Percentiles rank a stretch among this genome's conserved stretches.
Conservation (phyloP, 1,140 invertebrate species). For the Pseudomyrmex gracilis region DNA sequence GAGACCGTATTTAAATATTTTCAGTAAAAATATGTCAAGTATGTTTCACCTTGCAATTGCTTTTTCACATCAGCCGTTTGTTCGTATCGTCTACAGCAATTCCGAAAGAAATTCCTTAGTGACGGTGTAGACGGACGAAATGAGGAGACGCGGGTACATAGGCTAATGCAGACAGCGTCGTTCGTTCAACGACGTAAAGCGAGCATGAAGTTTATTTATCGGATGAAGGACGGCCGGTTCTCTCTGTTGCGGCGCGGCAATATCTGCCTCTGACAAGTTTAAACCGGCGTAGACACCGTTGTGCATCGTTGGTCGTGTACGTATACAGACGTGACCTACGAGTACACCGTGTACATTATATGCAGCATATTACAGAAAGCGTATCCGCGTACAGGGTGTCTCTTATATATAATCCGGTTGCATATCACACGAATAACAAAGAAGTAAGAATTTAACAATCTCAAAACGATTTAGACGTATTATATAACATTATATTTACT, state of each 20-base stretch:
- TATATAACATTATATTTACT: not conserved
- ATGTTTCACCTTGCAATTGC: not conserved
- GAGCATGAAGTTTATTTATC: slow-evolving; percentile 58
- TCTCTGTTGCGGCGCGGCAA: slow-evolving; percentile 38
- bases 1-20: no score
- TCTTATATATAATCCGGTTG: not conserved
- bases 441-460: not conserved
- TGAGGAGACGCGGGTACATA: slow-evolving; percentile 38
- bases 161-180: slow-evolving; percentile 20
- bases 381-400: slow-evolving; percentile 27
- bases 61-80: not conserved
- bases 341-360: slow-evolving; percentile 55
- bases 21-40: not conserved
- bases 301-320: slow-evolving; percentile 33
- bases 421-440: not conserved
- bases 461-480: not conserved
- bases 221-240: slow-evolving; percentile 32
- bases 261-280: slow-evolving; percentile 64
- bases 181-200: slow-evolving; percentile 19
- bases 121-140: slow-evolving; percentile 10
- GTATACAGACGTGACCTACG: slow-evolving; percentile 13
- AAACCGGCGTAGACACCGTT: slow-evolving; percentile 56
- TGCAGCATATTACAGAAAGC: slow-evolving; percentile 40
- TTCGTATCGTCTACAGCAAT: not conserved
- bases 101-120: slow-evolving; percentile 3